These are phyloP conservation scores for Myocastor coypus DNA, from an alignment of 2,113 vertebrate species.

Conservation along the genomic window DNA sequence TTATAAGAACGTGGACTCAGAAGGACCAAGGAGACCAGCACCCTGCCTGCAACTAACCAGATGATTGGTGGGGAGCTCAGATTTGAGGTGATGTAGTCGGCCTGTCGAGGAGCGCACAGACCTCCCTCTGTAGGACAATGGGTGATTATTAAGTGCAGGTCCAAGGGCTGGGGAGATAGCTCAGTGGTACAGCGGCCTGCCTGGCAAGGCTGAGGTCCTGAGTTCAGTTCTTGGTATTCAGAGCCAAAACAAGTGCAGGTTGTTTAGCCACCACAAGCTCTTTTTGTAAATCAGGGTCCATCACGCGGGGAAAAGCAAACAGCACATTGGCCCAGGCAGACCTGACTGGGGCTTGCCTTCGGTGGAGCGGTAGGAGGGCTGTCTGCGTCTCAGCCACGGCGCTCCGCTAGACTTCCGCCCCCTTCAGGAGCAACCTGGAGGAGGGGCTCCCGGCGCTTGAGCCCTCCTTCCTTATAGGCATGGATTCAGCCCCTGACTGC, in stretches of 20 bases:
- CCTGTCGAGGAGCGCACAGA: not conserved
- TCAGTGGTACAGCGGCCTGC: too few relatives aligned
- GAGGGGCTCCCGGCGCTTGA: not conserved
- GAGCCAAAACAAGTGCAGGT: not conserved
- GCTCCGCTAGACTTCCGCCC: not conserved
- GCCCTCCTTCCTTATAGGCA: not conserved
- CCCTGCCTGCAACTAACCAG: not conserved
- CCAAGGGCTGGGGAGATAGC: too few relatives aligned
- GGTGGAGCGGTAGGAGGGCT: not conserved
- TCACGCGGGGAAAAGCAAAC: not conserved
- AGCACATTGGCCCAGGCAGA: too few relatives aligned
- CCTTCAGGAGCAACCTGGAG: not conserved
- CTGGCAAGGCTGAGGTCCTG: too few relatives aligned
- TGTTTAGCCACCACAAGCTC: not conserved
- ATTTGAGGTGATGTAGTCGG: not conserved
- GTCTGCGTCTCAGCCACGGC: not conserved
- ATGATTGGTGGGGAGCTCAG: not conserved
- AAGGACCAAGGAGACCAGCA: not conserved
- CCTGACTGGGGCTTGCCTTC: accelerated
- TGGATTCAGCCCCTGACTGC: not conserved
- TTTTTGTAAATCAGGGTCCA: not conserved
- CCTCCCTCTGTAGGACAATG: not conserved
- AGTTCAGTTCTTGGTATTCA: too few relatives aligned
- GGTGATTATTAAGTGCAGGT: not conserved
- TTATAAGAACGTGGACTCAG: not conserved